Base-by-base conservation (phyloP, 2,113 vertebrate species). In the Cygnus atratus region DNA sequence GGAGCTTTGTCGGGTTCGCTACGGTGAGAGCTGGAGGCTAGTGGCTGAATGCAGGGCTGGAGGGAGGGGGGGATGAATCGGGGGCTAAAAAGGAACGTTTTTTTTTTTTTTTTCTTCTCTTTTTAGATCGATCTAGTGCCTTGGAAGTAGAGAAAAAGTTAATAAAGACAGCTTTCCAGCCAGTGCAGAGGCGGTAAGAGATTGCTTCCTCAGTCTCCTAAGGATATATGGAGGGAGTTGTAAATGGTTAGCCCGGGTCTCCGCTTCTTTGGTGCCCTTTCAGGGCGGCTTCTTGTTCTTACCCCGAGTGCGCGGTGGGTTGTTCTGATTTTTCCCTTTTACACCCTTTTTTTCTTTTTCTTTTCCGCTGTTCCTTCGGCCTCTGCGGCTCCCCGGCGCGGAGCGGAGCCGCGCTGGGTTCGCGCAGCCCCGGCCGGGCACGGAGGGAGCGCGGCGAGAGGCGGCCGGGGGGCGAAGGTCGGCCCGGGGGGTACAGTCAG, bases 131-230 rank as follows among this genome's bases (percentile, higher is more conserved):
- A 98, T 98, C 98, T 98, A 99, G 99, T 99, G 99, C 99, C 99
- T 99, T 99, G 99, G 98, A 99, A 98, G 98, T 98, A 98, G 98
- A 99, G 97, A 98, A 98, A 98, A 99, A 98, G 98, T 98, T 98
- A 97, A 97, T 98, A 97, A 98, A 98, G 98, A 98, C 98, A 98
- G 98, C 98, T 98, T 99, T 98, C 97, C 98, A 98, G 94, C 98
- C 99, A 89, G 98, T 99, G 98, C 98, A 98, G 97, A 99, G 98
- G 98, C 97, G 98, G 98, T 98, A 98, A 99, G 98, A 98, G 88
- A 94, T 97, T 97, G 97, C 97, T 98, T 97, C 71, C 88, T 84
- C 95, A 61, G 88, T 88, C 95, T 96, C 88, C 93, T 80, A 87
- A 77, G 84, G 89, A 75, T 90, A 77, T 78, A 31, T 62, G 39